Evolutionary conservation across 2,113 vertebrate species (phyloP).

Genomic region (Rhadina sibilatrix): DNA sequence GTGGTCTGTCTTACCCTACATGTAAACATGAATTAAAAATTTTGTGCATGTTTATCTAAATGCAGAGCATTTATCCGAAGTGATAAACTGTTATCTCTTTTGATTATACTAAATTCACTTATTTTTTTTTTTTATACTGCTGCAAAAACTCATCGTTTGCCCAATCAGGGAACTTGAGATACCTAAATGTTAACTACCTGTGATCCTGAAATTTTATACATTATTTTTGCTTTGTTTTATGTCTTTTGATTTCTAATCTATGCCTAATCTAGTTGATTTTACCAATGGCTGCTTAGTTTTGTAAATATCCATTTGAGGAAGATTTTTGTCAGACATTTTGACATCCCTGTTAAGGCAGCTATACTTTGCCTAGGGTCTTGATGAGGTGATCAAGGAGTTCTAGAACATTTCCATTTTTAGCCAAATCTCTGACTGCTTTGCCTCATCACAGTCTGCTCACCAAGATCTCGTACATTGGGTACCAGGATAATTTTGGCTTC

Average conservation of each 20-base stretch:
- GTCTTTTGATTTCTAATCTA: background rate
- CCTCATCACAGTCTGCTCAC: background rate
- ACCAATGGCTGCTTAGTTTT: background rate
- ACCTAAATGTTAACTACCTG: background rate
- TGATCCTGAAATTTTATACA: background rate
- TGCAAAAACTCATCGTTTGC: background rate
- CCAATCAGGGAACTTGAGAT: background rate
- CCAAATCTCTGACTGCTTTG: background rate
- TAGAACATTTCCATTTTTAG: constrained; percentile 31
- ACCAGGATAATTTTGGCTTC: background rate
- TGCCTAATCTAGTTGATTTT: background rate
- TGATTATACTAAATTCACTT: background rate
- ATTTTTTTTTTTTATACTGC: background rate
- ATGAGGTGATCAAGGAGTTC: constrained; percentile 1
- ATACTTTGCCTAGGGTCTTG: background rate
- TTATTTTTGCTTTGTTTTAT: background rate
- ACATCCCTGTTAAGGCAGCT: background rate
- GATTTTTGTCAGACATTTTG: background rate
- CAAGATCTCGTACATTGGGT: background rate
- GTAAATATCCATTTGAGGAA: background rate
- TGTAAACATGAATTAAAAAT: constrained; percentile 26
- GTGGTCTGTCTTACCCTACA: background rate
- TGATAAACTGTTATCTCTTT: background rate
- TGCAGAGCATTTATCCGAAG: background rate
- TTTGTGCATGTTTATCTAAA: background rate